Percentiles rank a stretch among this genome's conserved stretches.
Evolutionary conservation across 2,888 invertebrate genomes (phyloP).

Genomic region (Pasiphila rectangulata): DNA sequence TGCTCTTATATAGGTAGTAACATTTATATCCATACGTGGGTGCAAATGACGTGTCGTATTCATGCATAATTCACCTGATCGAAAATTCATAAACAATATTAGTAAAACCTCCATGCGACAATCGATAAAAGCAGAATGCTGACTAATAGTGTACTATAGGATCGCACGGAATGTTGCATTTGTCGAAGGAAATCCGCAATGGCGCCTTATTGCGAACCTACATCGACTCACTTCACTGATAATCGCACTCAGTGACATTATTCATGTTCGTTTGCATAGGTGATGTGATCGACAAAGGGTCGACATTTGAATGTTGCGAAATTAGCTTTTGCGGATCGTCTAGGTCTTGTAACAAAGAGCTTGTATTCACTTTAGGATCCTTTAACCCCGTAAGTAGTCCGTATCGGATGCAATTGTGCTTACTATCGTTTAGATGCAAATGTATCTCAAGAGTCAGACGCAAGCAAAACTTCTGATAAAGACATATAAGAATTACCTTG

Average conservation of each 20-base stretch:
- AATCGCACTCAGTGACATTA: slow-evolving; percentile 55
- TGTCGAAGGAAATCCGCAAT: slow-evolving; percentile 75
- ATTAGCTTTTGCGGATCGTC: slow-evolving; percentile 33
- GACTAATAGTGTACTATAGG: slow-evolving; percentile 58
- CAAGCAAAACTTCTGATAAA: slow-evolving; percentile 14
- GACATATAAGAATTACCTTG: neutral
- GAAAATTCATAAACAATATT: slow-evolving; percentile 36
- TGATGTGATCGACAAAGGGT: slow-evolving; percentile 52
- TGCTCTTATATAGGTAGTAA: no score
- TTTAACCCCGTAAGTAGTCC: slow-evolving; percentile 25
- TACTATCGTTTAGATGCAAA: slow-evolving; percentile 16
- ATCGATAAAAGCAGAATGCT: slow-evolving; percentile 55
- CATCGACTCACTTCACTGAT: slow-evolving; percentile 44
- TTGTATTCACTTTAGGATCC: slow-evolving; percentile 3
- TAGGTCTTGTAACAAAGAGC: slow-evolving; percentile 22
- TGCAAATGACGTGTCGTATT: slow-evolving; percentile 58
- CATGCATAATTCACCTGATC: slow-evolving; percentile 67
- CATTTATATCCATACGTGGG: slow-evolving; percentile 32
- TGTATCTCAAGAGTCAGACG: neutral
- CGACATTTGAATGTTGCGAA: slow-evolving; percentile 34
- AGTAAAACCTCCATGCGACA: slow-evolving; percentile 51
- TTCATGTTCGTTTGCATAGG: slow-evolving; percentile 61
- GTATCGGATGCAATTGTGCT: slow-evolving; percentile 21
- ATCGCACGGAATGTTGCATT: slow-evolving; percentile 70
- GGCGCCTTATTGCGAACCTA: slow-evolving; percentile 62